Evolutionary conservation across 1,140 invertebrate genomes (phyloP), one percentile per base, ranked within the genome.

Genomic region (Galleria mellonella): DNA sequence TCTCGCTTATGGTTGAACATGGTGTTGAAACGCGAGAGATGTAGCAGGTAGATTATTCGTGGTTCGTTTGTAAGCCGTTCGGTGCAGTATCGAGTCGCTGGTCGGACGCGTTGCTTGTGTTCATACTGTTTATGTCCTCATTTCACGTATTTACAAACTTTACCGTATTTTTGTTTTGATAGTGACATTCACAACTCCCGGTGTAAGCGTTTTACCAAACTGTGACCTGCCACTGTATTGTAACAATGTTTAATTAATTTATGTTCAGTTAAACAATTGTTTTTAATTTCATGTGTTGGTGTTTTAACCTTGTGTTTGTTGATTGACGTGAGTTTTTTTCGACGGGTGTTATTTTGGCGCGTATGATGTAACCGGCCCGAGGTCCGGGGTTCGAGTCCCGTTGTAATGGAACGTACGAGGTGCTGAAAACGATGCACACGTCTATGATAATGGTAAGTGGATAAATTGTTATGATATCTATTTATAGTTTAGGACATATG

Each of bases 371-470:
- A 81, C 52, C 62, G 43, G 35, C 32, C 51, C 46, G 52, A 50
- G 65, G 70, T 58, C 69, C 52, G 71, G 17, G 75, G 73, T 75
- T 74, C 41, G 65, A 62, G 38, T 76, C 75, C 72, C 65, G 67
- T 15, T 63, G 51, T 54, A 32, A 52, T 51, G 71, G 55, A 52
- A 54, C 54, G 51, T 39, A 31, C 32, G 48, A 48, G 55, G 50
- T 51, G 47, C 38, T 76, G 63, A 72, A 15, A 46, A 70, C 38
- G 39, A 84, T 82, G 77, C 77, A 84, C 49, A 82, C 79, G 65
- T 82, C 79, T 56, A 81, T 83, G 64, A 84, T 82, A 77, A 82
- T 84, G 79, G 79, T 82, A 47, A 78, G 77, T 71, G 9, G 51
- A 45, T 17, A 17, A 15, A 37, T 9, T 17, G 4, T 15, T 9